Evolutionary conservation across 1,140 invertebrate species (phyloP).

Genomic region (Zophobas morio): DNA sequence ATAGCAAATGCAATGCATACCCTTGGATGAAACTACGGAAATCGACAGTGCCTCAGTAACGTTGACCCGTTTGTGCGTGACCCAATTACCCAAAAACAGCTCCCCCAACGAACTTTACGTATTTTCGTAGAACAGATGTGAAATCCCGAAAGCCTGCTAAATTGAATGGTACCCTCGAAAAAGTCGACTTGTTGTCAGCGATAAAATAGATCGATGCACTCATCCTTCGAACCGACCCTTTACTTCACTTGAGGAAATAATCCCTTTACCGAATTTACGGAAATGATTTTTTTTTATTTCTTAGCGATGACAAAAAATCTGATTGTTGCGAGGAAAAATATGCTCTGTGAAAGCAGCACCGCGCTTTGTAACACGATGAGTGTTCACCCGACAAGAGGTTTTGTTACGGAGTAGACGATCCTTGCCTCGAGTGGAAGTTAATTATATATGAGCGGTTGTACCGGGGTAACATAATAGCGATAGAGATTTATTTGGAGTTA

Average conservation of each 20-base stretch:
- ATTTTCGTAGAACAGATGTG: slow-evolving; percentile 3
- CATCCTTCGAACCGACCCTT: neutral
- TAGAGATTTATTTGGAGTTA: neutral
- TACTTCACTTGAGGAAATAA: too few species aligned
- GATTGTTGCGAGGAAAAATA: too few species aligned
- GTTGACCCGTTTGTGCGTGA: too few species aligned
- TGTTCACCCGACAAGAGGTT: neutral
- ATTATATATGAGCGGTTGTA: slow-evolving; percentile 11
- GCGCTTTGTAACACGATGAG: too few species aligned
- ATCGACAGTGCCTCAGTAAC: neutral
- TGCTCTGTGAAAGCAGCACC: too few species aligned
- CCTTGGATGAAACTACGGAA: neutral
- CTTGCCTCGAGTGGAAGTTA: neutral
- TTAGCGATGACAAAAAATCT: too few species aligned
- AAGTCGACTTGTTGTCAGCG: slow-evolving; percentile 32
- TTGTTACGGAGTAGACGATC: neutral
- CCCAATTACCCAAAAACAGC: too few species aligned
- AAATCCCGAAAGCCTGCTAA: slow-evolving; percentile 19
- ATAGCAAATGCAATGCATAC: too few species aligned
- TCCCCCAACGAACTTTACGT: neutral
- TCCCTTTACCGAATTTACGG: too few species aligned
- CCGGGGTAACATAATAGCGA: slow-evolving; percentile 9
- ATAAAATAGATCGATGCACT: slow-evolving; percentile 37
- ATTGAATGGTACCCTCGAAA: slow-evolving; percentile 16
- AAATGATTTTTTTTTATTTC: too few species aligned